phyloP scores from a whole-genome alignment of 2,113 vertebrate species.

The Ochotona curzoniae region DNA sequence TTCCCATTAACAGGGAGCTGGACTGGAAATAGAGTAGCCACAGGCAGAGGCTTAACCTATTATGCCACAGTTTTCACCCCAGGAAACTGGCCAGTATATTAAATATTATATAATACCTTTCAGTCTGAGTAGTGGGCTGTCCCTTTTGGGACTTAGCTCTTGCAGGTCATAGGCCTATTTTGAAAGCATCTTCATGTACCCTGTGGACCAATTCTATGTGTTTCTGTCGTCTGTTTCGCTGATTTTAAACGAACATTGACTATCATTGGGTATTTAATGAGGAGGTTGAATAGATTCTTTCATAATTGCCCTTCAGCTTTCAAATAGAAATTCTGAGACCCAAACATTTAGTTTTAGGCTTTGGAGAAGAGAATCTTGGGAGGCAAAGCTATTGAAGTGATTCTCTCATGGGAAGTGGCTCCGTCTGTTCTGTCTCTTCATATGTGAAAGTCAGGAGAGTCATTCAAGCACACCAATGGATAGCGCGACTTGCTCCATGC shows the following conservation, averaged over 20 bases:
- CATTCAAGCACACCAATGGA: neutral
- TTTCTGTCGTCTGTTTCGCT: neutral
- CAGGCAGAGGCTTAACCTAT: no score
- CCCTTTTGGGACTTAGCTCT: neutral
- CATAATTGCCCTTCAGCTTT: neutral
- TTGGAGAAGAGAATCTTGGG: neutral
- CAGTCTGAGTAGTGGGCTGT: neutral
- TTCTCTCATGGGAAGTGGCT: neutral
- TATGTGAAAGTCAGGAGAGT: neutral
- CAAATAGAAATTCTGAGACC: conserved; percentile 1
- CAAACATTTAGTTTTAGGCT: neutral
- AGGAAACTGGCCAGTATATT: neutral
- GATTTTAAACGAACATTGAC: neutral
- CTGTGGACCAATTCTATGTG: neutral
- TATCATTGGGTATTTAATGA: neutral
- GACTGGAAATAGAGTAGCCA: no score
- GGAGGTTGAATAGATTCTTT: neutral
- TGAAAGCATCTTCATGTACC: neutral
- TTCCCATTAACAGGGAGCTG: no score
- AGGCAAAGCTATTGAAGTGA: neutral
- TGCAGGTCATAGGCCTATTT: neutral
- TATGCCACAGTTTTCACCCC: no score
- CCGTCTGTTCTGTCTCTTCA: neutral
- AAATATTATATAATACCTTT: neutral
- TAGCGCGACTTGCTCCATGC: neutral